Conservation (phyloP, 2,888 invertebrate genomes). For the Erpobdella octoculata region DNA sequence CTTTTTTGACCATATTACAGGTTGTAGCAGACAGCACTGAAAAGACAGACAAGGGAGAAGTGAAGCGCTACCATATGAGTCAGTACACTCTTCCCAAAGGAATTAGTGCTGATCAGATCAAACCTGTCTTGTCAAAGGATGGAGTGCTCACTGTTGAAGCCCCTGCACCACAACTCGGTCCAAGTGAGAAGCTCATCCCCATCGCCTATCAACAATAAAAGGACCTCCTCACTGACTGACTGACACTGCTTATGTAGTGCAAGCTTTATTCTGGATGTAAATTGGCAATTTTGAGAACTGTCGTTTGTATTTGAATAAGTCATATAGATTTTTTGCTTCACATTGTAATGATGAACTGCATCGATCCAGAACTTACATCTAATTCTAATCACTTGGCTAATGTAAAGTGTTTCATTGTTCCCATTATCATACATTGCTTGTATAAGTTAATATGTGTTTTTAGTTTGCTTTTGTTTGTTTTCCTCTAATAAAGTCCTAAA, state of each 20-base stretch:
- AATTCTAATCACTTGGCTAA: too few species aligned
- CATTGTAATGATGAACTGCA: not conserved
- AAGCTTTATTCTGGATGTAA: too few species aligned
- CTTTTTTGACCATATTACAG: too few species aligned
- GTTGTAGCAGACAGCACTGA: slow-evolving; percentile 28
- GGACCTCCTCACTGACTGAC: not conserved
- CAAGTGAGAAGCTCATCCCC: slow-evolving; percentile 31
- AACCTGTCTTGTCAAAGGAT: slow-evolving; percentile 30
- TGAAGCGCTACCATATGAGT: slow-evolving; percentile 24
- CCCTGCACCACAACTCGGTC: slow-evolving; percentile 32
- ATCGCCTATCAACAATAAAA: slow-evolving; percentile 27
- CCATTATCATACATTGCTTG: too few species aligned
- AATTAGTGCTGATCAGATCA: slow-evolving; percentile 26
- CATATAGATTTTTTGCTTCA: not conserved
- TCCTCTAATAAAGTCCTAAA: too few species aligned
- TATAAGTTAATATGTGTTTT: too few species aligned
- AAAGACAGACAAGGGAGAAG: slow-evolving; percentile 22
- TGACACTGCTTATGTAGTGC: not conserved
- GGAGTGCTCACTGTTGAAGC: slow-evolving; percentile 34
- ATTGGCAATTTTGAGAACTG: too few species aligned
- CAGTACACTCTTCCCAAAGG: slow-evolving; percentile 33
- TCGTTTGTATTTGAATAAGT: not conserved
- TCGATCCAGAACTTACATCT: too few species aligned
- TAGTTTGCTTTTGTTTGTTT: too few species aligned
- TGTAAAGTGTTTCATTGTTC: too few species aligned